phyloP scores from a whole-genome alignment of 1,140 invertebrate genomes.

The Pseudomyrmex sp. region DNA sequence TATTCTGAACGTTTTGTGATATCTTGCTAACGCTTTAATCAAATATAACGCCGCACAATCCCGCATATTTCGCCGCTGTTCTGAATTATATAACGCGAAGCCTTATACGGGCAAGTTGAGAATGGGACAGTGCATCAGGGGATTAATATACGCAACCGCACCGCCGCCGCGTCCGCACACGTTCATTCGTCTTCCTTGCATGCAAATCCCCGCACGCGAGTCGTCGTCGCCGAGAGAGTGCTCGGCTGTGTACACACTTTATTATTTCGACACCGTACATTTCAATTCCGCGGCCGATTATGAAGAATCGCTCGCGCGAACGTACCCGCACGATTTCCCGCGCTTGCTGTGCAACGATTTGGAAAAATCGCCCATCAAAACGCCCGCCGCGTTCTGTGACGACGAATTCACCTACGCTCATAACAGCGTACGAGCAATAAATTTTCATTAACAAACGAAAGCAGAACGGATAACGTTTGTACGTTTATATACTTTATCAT shows the following conservation, averaged over 20 bases:
- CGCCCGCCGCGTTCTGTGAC: neutral
- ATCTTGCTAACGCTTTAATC: neutral
- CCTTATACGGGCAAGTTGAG: constrained; percentile 12
- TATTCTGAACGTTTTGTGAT: neutral
- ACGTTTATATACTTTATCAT: neutral
- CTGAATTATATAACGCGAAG: constrained; percentile 32
- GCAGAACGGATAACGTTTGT: neutral
- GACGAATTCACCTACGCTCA: neutral
- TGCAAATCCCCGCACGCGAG: constrained; percentile 43
- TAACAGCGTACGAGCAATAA: neutral
- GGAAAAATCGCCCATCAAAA: constrained; percentile 30
- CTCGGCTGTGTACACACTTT: constrained; percentile 48
- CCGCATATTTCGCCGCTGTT: constrained; percentile 5
- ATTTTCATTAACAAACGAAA: constrained; percentile 13
- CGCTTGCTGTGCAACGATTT: constrained; percentile 14
- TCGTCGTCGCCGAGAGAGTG: constrained; percentile 10
- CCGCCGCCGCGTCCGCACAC: neutral
- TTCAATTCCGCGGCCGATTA: constrained; percentile 50
- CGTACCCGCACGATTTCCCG: neutral
- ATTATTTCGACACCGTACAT: constrained; percentile 59
- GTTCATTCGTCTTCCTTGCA: constrained; percentile 48
- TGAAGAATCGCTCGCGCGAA: constrained; percentile 21
- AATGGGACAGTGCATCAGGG: constrained; percentile 6
- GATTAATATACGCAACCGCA: constrained; percentile 42
- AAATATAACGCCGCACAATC: constrained; percentile 3